Conservation (phyloP, 2,888 invertebrate genomes). For the Lepidocyrtoides sp. region DNA sequence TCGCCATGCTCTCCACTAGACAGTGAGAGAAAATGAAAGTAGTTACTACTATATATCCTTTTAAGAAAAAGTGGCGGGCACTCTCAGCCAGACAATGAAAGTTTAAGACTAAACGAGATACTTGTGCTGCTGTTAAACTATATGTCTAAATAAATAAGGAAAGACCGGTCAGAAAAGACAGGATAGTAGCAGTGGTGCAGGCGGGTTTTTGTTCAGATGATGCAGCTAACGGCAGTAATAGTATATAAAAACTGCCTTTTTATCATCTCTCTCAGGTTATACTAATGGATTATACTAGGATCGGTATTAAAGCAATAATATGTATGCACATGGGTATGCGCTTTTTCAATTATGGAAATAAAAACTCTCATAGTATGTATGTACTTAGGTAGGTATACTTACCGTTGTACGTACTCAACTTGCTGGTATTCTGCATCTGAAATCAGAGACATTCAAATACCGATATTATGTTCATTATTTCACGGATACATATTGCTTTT, state of each 20-base stretch:
- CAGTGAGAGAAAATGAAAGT: background rate
- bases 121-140: background rate
- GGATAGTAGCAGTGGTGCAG: constrained; percentile 29
- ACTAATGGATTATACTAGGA: no score
- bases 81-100: background rate
- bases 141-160: background rate
- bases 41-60: background rate
- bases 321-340: background rate
- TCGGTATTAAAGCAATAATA: constrained; percentile 1
- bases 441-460: background rate
- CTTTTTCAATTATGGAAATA: background rate
- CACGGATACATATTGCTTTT: background rate
- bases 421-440: background rate
- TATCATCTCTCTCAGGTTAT: no score
- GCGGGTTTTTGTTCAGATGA: background rate
- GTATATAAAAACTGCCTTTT: background rate
- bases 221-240: background rate
- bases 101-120: constrained; percentile 5
- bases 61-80: constrained; percentile 18
- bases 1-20: no score
- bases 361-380: no score
- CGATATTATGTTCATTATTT: background rate
- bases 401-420: no score
- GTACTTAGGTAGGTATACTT: no score
- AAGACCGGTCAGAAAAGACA: constrained; percentile 1